phyloP scores from a whole-genome alignment of 2,888 invertebrate genomes.

The Rhamphomyia laevipes region DNA sequence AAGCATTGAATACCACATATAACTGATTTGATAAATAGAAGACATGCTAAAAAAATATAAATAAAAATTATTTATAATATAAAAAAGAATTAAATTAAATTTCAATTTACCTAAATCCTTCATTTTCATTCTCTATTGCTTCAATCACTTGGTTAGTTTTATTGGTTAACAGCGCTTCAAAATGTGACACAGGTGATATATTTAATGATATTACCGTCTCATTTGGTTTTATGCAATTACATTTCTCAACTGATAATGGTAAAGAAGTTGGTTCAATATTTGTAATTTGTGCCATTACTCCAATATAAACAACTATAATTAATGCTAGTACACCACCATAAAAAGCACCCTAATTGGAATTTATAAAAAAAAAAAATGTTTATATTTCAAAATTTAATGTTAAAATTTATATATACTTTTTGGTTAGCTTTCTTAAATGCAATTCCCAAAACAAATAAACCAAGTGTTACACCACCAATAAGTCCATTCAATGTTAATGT shows the following conservation, averaged over 20 bases:
- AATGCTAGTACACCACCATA: conserved; percentile 33
- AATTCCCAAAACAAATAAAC: conserved; percentile 79
- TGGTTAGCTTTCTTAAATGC: conserved; percentile 78
- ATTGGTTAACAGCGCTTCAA: too few relatives aligned
- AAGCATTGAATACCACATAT: conserved; percentile 81
- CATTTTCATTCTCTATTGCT: neutral
- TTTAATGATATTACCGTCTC: neutral
- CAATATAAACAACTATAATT: conserved; percentile 33
- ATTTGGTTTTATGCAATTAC: conserved; percentile 26
- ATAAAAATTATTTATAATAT: neutral
- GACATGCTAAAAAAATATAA: conserved; percentile 23
- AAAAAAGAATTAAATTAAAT: neutral
- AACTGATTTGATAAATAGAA: conserved; percentile 64
- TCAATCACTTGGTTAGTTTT: too few relatives aligned
- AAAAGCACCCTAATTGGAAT: conserved; percentile 27
- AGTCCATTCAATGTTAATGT: conserved; percentile 82
- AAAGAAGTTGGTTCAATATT: conserved; percentile 23
- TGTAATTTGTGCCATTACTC: conserved; percentile 31
- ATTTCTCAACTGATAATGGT: conserved; percentile 25
- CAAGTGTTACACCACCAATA: conserved; percentile 78
- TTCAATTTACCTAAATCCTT: conserved; percentile 12
- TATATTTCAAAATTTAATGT: too few relatives aligned
- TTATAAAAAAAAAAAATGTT: neutral
- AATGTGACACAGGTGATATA: too few relatives aligned
- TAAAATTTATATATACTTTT: conserved; percentile 41